A percentile compares a stretch with the other conserved stretches of the same genome.
phyloP scores from a whole-genome alignment of 2,113 vertebrate species.

The Empidonax traillii region DNA sequence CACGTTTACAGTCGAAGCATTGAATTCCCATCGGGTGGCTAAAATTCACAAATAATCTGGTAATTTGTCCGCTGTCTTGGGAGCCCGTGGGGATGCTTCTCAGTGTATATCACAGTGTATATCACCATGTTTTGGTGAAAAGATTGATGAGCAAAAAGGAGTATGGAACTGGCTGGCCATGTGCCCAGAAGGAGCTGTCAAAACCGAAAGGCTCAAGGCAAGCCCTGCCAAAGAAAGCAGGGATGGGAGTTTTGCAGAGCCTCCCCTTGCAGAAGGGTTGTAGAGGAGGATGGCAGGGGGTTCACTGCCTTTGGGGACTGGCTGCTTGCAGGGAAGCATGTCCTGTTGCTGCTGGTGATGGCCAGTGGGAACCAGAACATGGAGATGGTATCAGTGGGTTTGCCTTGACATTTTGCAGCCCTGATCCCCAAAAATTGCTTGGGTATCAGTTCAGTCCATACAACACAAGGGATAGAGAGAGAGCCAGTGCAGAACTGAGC shows the following conservation, averaged over 20 bases:
- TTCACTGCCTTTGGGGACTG: not conserved
- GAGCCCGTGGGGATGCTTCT: conserved; percentile 12
- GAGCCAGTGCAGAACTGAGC: not conserved
- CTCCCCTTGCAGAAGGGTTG: not conserved
- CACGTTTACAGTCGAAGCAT: conserved; percentile 53
- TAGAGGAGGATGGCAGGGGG: not conserved
- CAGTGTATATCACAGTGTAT: not conserved
- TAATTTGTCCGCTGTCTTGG: conserved; percentile 55
- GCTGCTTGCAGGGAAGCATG: not conserved
- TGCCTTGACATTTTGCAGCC: not conserved
- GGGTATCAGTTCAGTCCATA: not conserved
- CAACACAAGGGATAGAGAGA: rapidly evolving
- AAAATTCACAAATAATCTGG: conserved; percentile 70
- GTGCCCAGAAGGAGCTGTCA: conserved; percentile 11
- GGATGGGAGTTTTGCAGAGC: not conserved
- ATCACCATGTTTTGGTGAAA: conserved; percentile 44
- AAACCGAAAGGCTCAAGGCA: not conserved
- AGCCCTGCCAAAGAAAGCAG: not conserved
- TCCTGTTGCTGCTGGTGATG: rapidly evolving
- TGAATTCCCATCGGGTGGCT: conserved; percentile 52
- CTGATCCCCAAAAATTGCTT: not conserved
- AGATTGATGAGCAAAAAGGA: conserved; percentile 61
- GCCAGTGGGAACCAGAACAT: not conserved
- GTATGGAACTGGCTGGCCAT: not conserved
- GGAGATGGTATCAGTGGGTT: not conserved